A percentile compares a stretch with the other conserved stretches of the same genome.
Evolutionary conservation across 2,888 invertebrate species (phyloP).

Genomic region (Aplocera efformata): DNA sequence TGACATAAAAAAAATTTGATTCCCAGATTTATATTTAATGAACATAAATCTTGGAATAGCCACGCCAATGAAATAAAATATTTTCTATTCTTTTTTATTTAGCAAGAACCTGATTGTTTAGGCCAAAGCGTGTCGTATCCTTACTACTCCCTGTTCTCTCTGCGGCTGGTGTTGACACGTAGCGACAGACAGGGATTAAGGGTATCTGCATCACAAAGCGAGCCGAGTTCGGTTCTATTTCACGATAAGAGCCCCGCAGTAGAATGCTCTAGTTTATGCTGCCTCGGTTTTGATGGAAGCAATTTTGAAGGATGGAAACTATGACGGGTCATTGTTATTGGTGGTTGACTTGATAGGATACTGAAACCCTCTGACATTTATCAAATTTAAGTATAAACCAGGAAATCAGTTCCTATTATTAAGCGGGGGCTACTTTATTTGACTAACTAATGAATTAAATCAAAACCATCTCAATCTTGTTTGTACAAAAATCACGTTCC

Average conservation of each 20-base stretch:
- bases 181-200: slow-evolving; percentile 75
- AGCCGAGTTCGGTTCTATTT: slow-evolving; percentile 18
- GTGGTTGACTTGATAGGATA: no score
- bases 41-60: no score
- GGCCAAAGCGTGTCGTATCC: slow-evolving; percentile 48
- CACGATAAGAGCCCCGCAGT: slow-evolving; percentile 9
- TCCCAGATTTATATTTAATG: no score
- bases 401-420: no score
- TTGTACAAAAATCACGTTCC: slow-evolving; percentile 46
- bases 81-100: no score
- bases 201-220: slow-evolving; percentile 79
- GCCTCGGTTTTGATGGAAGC: no score
- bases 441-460: slow-evolving; percentile 25
- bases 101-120: no score
- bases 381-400: no score
- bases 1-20: no score
- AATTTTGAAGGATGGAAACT: no score
- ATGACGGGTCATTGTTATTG: no score
- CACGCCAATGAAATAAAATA: slow-evolving; percentile 2
- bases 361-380: no score
- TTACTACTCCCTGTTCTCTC: slow-evolving; percentile 15
- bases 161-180: slow-evolving; percentile 70
- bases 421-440: slow-evolving; percentile 5
- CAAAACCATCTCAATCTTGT: slow-evolving; percentile 26
- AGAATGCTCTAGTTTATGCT: slow-evolving; percentile 1